Evolutionary conservation across 2,888 invertebrate species (phyloP), one percentile per base, ranked within the genome.

Genomic region (Himalopsyche tibetana): DNA sequence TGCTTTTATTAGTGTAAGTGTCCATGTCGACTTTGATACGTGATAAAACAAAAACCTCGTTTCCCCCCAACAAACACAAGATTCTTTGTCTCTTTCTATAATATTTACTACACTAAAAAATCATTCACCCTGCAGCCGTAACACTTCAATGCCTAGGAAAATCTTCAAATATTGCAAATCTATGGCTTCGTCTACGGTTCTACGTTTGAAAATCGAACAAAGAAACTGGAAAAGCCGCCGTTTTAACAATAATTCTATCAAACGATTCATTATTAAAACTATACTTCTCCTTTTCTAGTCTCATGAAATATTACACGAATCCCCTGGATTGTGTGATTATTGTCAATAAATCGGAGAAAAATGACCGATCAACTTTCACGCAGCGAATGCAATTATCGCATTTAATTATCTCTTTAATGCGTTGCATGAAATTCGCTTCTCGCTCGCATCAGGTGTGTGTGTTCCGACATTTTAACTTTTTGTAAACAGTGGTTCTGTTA

Each of bases 401-500:
- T 36, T 42, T 63, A 45, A 83, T 80, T 56, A 45, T 36, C 38
- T 36, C 3, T 74, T 4, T 6, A 74, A 36, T 36, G 15, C 15
- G 15, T 55, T 11, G 9, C 19, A 36, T 11, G 6, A 17, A 28
- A 51, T 63, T 82, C 56, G 79, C 82, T 40, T 55, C 36, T 83
- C 42, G 83, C 19, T 84, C 84, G 82, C 83, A 81, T 9, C 5
- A 40, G 38, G 82, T n/a, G n/a, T 56, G 86, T 4, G 56, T 63
- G 86, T 80, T 80, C 84, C 56, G 86, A 15, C 84, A 55, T 84
- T 82, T 55, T 12, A 55, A 56, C 17, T 17, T n/a, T n/a, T 19
- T 82, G 86, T 40, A 89, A 89, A 89, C 89, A 89, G 89, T 89
- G 89, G 89, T 87, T 89, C 89, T 86, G 89, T 89, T 90, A 90